phyloP scores from a whole-genome alignment of 2,888 invertebrate genomes.

The Ophioninae sp. region DNA sequence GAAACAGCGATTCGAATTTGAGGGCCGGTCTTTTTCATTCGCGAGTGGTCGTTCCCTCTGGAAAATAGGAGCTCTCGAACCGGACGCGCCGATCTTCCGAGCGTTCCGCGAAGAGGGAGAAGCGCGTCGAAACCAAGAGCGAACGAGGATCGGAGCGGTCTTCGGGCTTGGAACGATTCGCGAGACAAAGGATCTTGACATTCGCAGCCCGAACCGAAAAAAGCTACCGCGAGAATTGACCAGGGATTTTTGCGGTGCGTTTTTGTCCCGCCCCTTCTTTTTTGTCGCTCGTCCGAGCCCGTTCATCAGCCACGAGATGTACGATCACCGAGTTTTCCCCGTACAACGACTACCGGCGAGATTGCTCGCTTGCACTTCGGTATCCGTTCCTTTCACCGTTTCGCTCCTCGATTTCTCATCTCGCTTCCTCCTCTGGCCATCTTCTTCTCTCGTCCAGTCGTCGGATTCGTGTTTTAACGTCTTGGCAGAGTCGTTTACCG shows the following conservation, averaged over 20 bases:
- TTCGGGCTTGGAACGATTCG: slow-evolving; percentile 74
- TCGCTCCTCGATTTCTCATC: slow-evolving; percentile 8
- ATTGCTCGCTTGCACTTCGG: slow-evolving; percentile 1
- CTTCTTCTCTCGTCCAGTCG: slow-evolving; percentile 39
- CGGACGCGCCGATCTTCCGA: background rate
- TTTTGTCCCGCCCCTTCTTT: slow-evolving; percentile 48
- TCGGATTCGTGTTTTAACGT: slow-evolving; percentile 64
- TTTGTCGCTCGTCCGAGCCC: slow-evolving; percentile 21
- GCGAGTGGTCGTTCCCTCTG: background rate
- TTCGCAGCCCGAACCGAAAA: slow-evolving; percentile 36
- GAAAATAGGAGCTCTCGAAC: slow-evolving; percentile 6
- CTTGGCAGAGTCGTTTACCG: slow-evolving; percentile 67
- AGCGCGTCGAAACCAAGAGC: background rate
- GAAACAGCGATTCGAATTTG: too few species aligned
- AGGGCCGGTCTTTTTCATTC: background rate
- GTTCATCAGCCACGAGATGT: slow-evolving; percentile 31
- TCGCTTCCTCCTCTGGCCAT: slow-evolving; percentile 19
- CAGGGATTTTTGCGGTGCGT: slow-evolving; percentile 27
- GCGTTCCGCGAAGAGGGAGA: background rate
- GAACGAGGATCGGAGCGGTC: slow-evolving; percentile 65
- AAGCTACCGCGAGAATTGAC: slow-evolving; percentile 37
- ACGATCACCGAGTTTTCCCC: slow-evolving; percentile 39
- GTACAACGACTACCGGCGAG: slow-evolving; percentile 17
- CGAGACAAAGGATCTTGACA: slow-evolving; percentile 68
- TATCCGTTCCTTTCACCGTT: slow-evolving; percentile 18